Evolutionary conservation across 2,888 invertebrate species (phyloP).

Genomic region (Epinotia ramella): DNA sequence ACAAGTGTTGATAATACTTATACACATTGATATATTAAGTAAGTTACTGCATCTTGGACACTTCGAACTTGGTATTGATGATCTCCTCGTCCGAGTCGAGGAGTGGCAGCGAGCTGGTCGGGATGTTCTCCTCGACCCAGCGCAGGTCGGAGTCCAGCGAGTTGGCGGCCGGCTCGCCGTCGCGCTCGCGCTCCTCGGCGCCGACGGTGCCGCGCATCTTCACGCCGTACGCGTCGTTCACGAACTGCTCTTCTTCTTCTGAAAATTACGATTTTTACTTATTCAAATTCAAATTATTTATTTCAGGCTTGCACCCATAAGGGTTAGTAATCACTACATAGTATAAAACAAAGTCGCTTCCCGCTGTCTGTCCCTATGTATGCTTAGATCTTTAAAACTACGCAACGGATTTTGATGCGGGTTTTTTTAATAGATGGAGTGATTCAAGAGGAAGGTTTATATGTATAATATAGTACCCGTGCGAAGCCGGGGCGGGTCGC

Average conservation of each 20-base stretch:
- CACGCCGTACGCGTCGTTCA: slow-evolving; percentile 94
- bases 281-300: too few relatives aligned
- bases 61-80: slow-evolving; percentile 93
- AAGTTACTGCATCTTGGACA: slow-evolving; percentile 93
- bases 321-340: too few relatives aligned
- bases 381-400: too few relatives aligned
- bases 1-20: slow-evolving; percentile 19
- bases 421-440: too few relatives aligned
- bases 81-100: slow-evolving; percentile 92
- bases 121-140: slow-evolving; percentile 98
- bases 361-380: too few relatives aligned
- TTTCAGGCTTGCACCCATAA: too few relatives aligned
- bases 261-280: slow-evolving; percentile 46
- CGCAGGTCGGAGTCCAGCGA: slow-evolving; percentile 83
- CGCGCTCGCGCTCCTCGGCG: slow-evolving; percentile 48
- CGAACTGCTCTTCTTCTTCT: slow-evolving; percentile 94
- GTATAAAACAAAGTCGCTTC: too few relatives aligned
- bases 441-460: too few relatives aligned
- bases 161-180: slow-evolving; percentile 55
- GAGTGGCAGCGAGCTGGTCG: slow-evolving; percentile 89
- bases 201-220: slow-evolving; percentile 87
- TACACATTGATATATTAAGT: slow-evolving; percentile 50
- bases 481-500: too few relatives aligned
- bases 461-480: too few relatives aligned
- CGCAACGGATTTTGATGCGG: too few relatives aligned